Evolutionary conservation across 2,113 vertebrate genomes (phyloP), one percentile per base, ranked within the genome.

Genomic region (Gnathonemus longibarbis): DNA sequence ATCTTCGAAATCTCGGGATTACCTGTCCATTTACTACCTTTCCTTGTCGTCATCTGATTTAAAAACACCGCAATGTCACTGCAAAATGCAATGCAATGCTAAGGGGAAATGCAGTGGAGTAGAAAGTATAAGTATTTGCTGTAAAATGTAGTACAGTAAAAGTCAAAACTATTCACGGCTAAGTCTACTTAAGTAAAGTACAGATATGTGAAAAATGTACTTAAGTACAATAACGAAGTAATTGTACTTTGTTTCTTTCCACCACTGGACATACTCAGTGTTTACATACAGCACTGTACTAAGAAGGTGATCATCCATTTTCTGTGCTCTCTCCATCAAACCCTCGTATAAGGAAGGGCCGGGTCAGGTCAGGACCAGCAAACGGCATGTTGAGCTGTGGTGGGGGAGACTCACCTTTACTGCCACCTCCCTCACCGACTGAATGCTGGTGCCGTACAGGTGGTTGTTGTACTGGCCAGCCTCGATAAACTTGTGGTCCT

Each of bases 391-490:
- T 52, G n/a, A 4, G n/a, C n/a, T 5, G 27, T 3, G 27, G 27
- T 13, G 27, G 10, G 27, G 27, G 0, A 0, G 58, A 27, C 62
- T 70, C 93, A 99, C 98, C 98, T 99, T 98, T 91, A 99, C 98
- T 84, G 98, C 97, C 52, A 99, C 98, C 94, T 98, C 97, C 94
- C 94, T 95, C 84, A 99, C 98, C 39, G 98, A 99, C 84, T 99
- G 98, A 89, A 99, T 97, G 90, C 98, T 99, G 91, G 98, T 99
- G 89, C 98, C 98, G 90, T 99, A 99, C 42, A 99, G 97, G 84
- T 99, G 98, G 92, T 96, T 98, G 96, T 99, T 99, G 92, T 99
- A 99, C 92, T 99, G 98, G 35, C 98, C 98, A 4, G 98, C 98
- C 95, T 99, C 98, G 77, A 99, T 99, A 94, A 99, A 99, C 93